Base-by-base conservation (phyloP, 2,888 invertebrate species). In the Stenoptilia bipunctidactyla region DNA sequence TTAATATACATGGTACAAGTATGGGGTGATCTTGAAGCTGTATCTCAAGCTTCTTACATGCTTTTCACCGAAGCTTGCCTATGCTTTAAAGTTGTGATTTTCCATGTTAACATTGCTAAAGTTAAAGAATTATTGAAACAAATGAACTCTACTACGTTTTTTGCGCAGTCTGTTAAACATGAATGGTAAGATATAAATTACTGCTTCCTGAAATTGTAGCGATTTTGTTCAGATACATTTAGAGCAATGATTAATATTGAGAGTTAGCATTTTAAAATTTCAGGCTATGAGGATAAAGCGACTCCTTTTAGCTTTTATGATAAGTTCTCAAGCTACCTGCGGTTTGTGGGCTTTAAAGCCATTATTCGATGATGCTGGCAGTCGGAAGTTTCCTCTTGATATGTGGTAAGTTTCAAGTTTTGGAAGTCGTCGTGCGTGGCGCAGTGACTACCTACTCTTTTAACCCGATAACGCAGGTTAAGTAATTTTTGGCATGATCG, bases 341-440 rank as follows among this genome's bases (percentile, higher is more conserved):
- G 62, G 64, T 0, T 45, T 74, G 47, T 82, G 77, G 74, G 76
- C 71, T 0, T 39, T 80, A 40, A 73, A 71, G 34, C 79, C 82
- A 0, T 37, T 82, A 40, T 73, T 82, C 34, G 79, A 80, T 38
- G 71, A 77, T 37, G 64, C 54, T 1, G 68, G 64, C n/a, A 59
- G 52, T 40, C 58, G 71, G n/a, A 69, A 67, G 13, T 80, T 73
- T 45, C 79, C 82, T 1, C 75, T 82, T 44, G 71, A 74, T 44
- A 80, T 82, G 76, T 80, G 82, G 82, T 76, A 53, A 58, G 68
- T 55, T 0, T 20, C n/a, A n/a, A n/a, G n/a, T n/a, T n/a, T n/a
- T n/a, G n/a, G n/a, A n/a, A n/a, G n/a, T n/a, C n/a, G n/a, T n/a
- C n/a, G n/a, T n/a, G n/a, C n/a, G n/a, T n/a, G n/a, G n/a, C n/a